phyloP scores from a whole-genome alignment of 2,888 invertebrate genomes.

The Portevinia maculata region DNA sequence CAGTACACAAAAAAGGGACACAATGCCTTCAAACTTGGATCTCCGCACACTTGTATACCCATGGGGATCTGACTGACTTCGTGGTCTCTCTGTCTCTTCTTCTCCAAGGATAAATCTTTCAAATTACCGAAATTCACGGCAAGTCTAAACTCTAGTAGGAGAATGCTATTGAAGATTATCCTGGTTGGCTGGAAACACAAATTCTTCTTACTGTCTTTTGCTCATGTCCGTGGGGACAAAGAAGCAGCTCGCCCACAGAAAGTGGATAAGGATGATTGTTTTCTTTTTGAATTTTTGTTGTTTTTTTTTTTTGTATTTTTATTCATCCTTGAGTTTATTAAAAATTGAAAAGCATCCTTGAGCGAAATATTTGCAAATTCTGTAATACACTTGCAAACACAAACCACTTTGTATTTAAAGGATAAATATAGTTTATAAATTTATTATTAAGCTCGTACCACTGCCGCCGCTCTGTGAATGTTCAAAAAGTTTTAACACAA shows the following conservation, averaged over 20 bases:
- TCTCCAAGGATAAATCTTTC: conserved; percentile 64
- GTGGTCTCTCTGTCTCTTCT: conserved; percentile 38
- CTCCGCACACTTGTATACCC: conserved; percentile 46
- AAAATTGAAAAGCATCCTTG: conserved; percentile 72
- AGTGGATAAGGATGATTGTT: conserved; percentile 59
- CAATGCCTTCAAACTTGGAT: conserved; percentile 38
- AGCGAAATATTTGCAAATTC: conserved; percentile 70
- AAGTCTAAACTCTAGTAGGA: conserved; percentile 50
- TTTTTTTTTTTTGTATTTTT: conserved; percentile 11
- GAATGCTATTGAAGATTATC: conserved; percentile 70
- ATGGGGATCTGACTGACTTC: conserved; percentile 44
- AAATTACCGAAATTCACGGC: conserved; percentile 56
- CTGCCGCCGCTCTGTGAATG: conserved; percentile 40
- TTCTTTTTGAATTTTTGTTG: conserved; percentile 26
- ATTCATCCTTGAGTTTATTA: conserved; percentile 58
- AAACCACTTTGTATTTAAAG: conserved; percentile 74
- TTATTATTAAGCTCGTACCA: conserved; percentile 56
- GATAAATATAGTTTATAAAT: conserved; percentile 71
- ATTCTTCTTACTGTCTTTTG: conserved; percentile 25
- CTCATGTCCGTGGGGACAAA: conserved; percentile 62
- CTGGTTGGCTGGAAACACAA: conserved; percentile 53
- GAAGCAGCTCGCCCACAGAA: conserved; percentile 38
- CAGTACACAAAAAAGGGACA: conserved; percentile 44
- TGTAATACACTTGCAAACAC: conserved; percentile 46
- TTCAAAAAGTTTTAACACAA: conserved; percentile 68